phyloP scores from a whole-genome alignment of 2,797 vertebrate genomes.

The Enteromius fasciolatus region DNA sequence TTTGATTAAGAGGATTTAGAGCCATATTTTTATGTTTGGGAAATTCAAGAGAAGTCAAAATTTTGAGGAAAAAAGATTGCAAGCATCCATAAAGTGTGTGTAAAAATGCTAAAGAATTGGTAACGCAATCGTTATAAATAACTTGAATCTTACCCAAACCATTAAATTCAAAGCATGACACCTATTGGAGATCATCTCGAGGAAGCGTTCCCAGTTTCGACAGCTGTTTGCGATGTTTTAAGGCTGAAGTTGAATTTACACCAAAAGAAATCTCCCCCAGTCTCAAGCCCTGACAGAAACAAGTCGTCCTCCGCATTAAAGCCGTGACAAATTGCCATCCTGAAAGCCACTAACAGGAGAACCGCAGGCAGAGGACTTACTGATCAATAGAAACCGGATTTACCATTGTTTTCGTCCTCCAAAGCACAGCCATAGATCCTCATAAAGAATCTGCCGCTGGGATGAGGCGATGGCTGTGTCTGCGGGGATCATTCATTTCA shows the following conservation, averaged over 20 bases:
- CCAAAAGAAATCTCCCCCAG: conserved; percentile 48
- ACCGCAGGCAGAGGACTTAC: conserved; percentile 53
- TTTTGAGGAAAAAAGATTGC: too few relatives aligned
- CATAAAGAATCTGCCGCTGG: conserved; percentile 65
- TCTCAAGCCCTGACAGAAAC: conserved; percentile 14
- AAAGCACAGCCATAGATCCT: conserved; percentile 73
- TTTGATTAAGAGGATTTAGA: not conserved
- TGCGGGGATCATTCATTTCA: conserved; percentile 62
- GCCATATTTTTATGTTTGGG: too few relatives aligned
- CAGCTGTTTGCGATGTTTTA: conserved; percentile 46
- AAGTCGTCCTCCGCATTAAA: conserved; percentile 26
- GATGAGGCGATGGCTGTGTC: conserved; percentile 38
- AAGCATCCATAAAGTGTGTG: not conserved
- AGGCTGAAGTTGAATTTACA: conserved; percentile 64
- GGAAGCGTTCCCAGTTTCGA: conserved; percentile 39
- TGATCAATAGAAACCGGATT: conserved; percentile 81
- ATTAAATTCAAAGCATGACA: not conserved
- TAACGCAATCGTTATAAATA: not conserved
- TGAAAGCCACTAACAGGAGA: conserved; percentile 56
- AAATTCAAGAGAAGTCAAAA: too few relatives aligned
- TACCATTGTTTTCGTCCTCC: conserved; percentile 71
- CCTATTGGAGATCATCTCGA: not conserved
- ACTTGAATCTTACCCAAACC: not conserved
- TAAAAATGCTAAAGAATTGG: not conserved
- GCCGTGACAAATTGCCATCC: conserved; percentile 36